phyloP scores from a whole-genome alignment of 2,888 invertebrate species.

The Dromius quadrimaculatus region DNA sequence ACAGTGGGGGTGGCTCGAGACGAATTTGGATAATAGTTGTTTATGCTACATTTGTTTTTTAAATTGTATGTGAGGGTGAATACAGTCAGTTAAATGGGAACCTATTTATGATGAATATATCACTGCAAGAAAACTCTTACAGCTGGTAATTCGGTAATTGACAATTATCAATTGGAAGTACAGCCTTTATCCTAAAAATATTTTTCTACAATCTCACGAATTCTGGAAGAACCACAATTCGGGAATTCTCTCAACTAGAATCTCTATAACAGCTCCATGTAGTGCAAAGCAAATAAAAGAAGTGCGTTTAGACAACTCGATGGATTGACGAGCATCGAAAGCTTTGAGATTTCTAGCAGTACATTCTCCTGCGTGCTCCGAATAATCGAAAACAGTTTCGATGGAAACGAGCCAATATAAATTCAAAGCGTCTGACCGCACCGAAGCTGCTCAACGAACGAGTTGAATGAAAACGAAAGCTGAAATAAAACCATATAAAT shows the following conservation, averaged over 20 bases:
- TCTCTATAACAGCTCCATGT: constrained; percentile 30
- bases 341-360: background rate
- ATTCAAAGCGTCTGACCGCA: constrained; percentile 40
- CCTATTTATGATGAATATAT: no score
- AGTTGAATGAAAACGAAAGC: constrained; percentile 20
- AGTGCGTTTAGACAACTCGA: constrained; percentile 45
- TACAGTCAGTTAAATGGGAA: no score
- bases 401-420: constrained; percentile 47
- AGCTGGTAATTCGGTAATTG: no score
- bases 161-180: no score
- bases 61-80: no score
- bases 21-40: no score
- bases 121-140: no score
- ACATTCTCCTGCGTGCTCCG: constrained; percentile 17
- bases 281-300: constrained; percentile 48
- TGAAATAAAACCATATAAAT: constrained; percentile 42
- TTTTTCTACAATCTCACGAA: background rate
- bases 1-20: no score
- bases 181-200: constrained; percentile 6
- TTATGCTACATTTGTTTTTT: no score
- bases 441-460: constrained; percentile 10
- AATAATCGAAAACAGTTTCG: constrained; percentile 44
- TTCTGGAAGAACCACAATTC: background rate
- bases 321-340: constrained; percentile 4
- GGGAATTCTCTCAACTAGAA: constrained; percentile 12